Base-by-base conservation (phyloP, 2,888 invertebrate genomes). In the Drosophila dives region DNA sequence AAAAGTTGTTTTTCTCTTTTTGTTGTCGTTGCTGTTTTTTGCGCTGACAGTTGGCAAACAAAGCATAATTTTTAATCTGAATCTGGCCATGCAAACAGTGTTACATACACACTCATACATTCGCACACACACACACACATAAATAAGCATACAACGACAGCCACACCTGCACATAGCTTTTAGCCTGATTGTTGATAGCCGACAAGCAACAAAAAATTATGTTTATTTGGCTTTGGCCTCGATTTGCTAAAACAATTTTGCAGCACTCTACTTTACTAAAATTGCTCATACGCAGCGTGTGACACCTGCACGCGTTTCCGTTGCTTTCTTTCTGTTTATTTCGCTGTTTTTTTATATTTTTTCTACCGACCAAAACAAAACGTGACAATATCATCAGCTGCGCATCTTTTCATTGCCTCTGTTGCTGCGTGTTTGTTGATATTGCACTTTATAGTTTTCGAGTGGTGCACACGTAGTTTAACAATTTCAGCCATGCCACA, bases 21-120 rank as follows among this genome's bases (percentile, higher is more conserved):
- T 56, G 65, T 50, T 64, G 65, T 64, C 53, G 69, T 53, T 75
- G 72, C 59, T 66, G 68, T 72, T 87, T 82, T 89, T 87, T 89
- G 69, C 85, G 86, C 83, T 86, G 90, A 87, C 86, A 87, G 86
- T 85, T 86, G 85, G 86, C 86, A 86, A 87, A 87, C 90, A 90
- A 88, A 82, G 79, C 86, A 88, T 88, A 88, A 88, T 88, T 88
- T 88, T 88, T 88, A 90, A 88, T 88, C 77, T 75, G 80, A 80
- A 78, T 78, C 90, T 90, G 87, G 76, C 77, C 80, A 65, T 67
- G 86, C 82, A 90, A 90, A 88, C 89, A 88, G 68, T 82, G 87
- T 86, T 89, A 87, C 83, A 89, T 82, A 87, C 86, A 89, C 85
- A 89, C 42, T 34, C 38, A 53, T 49, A 68, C 65, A 65, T 36